Base-by-base conservation (phyloP, 2,888 invertebrate species). In the Pachycephus smyrnensis region DNA sequence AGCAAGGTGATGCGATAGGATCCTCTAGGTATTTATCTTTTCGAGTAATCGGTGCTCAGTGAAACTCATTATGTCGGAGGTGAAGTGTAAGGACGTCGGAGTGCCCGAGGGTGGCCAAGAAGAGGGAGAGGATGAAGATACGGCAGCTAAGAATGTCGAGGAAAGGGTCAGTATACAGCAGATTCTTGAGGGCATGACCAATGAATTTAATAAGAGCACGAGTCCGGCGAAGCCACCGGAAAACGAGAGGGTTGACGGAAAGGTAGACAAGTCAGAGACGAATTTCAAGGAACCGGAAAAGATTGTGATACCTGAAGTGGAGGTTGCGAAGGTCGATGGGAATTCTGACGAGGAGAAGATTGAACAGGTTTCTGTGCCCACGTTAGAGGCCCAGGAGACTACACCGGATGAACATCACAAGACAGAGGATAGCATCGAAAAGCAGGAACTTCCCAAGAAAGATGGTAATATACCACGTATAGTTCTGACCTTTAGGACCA, bases 401-500 rank as follows among this genome's bases (percentile, higher is more conserved):
- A 3, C 15, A 32, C 12, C 71, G 2, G 31, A 71, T 31, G 71
- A 71, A 33, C 15, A 33, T 32, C 71, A 15, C 71, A 33, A 71
- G 71, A 1, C 80, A 71, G 81, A 86, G 4, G 84, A 85, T 12
- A 81, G 75, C 32, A 23, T 6, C n/a, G 73, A 69, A 0, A 86
- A 86, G 75, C 85, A 79, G 11, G 86, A 87, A 33, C 73, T 33
- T 12, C 6, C 77, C 1, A 89, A 87, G 36, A 91, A 91, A 73
- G 89, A 91, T 68, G 87, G 85, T 12, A 89, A 86, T 73, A 94
- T 94, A 86, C 94, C 94, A 3, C 92, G 94, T 71, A 94, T 94
- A 79, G 94, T 94, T 12, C 89, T 94, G 55, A 94, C 94, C 0
- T 94, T 94, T 82, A 92, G 94, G n/a, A 94, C 94, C 1, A 90